A percentile compares a stretch with the other conserved stretches of the same genome.
Conservation (phyloP, 2,888 invertebrate species). For the Pheosia gnoma region DNA sequence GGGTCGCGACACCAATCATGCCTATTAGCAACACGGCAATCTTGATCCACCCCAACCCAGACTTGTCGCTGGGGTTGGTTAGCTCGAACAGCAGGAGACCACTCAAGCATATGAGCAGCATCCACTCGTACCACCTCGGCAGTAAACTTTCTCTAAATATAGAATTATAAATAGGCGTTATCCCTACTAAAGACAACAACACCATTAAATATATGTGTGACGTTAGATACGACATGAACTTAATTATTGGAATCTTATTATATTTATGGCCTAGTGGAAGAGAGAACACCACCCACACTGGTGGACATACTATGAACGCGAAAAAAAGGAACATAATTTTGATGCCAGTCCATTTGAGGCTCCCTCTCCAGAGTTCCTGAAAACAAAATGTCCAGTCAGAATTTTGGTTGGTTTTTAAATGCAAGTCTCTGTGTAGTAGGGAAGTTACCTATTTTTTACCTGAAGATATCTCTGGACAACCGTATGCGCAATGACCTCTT, state of each 20-base stretch:
- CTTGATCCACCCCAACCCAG: conserved; percentile 97
- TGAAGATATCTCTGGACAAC: conserved; percentile 98
- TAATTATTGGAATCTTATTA: conserved; percentile 99
- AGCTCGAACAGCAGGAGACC: conserved; percentile 97
- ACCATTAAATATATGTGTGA: conserved; percentile 99
- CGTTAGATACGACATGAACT: conserved; percentile 99
- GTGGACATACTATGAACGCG: conserved; percentile 96
- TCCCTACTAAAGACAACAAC: conserved; percentile 94
- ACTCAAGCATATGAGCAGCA: conserved; percentile 96
- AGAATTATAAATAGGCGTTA: conserved; percentile 92
- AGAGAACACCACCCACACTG: conserved; percentile 98
- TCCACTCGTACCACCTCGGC: conserved; percentile 98
- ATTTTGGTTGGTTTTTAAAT: conserved; percentile 18
- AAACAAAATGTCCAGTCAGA: conserved; percentile 50
- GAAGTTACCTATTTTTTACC: conserved; percentile 88
- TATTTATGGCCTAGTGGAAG: conserved; percentile 97
- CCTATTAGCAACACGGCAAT: conserved; percentile 93
- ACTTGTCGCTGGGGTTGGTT: conserved; percentile 98
- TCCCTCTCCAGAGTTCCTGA: conserved; percentile 98
- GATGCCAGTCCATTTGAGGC: conserved; percentile 98
- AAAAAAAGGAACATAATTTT: conserved; percentile 97
- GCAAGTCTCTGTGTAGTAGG: conserved; percentile 37
- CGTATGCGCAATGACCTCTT: conserved; percentile 98
- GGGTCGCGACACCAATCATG: conserved; percentile 95
- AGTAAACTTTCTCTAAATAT: conserved; percentile 91